Base-by-base conservation (phyloP, 2,113 vertebrate species). In the Chaetorhynchus papuensis region DNA sequence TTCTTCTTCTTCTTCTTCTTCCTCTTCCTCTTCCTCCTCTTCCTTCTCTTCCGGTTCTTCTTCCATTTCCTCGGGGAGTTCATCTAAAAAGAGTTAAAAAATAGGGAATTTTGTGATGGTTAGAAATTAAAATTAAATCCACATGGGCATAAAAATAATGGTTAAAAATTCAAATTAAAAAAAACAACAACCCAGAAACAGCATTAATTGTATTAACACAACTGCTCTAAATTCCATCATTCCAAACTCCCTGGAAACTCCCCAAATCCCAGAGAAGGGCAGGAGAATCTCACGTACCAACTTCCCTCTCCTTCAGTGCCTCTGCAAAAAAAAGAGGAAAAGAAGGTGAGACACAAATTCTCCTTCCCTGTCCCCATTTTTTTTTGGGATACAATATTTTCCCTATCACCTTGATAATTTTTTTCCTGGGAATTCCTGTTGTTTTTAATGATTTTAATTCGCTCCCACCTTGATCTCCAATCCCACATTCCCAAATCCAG, bases 101-200 rank as follows among this genome's bases (percentile, higher is more conserved):
- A 5, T 2, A 24, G 22, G 56, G 56, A 59, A 10, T 11, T n/a
- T 11, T n/a, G 33, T 10, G 21, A 9, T 5, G 8, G 26, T 30
- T 7, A 7, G 37, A 30, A 41, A 61, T 9, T 3, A 30, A 41
- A 41, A 39, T 3, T 11, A 28, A 39, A 61, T 9, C 35, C 16
- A 13, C 3, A 1, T 5, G 7, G 59, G 59, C 2, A 9, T 4
- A 18, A 28, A 39, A 57, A 57, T 2, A 21, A 21, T 2, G 6
- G 9, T n/a, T 23, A n/a, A n/a, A 57, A n/a, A 57, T 10, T 13
- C 54, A 15, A n/a, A 56, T 9, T 8, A 6, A 13, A 22, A 15
- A 53, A n/a, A n/a, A n/a, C n/a, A n/a, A n/a, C n/a, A n/a, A 9
- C 1, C 21, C 21, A 14, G 20, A 15, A n/a, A 22, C 10, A 22